These are phyloP conservation scores for Nasonia vitripennis DNA, from an alignment of 1,140 invertebrate genomes.

Conservation along the genomic window DNA sequence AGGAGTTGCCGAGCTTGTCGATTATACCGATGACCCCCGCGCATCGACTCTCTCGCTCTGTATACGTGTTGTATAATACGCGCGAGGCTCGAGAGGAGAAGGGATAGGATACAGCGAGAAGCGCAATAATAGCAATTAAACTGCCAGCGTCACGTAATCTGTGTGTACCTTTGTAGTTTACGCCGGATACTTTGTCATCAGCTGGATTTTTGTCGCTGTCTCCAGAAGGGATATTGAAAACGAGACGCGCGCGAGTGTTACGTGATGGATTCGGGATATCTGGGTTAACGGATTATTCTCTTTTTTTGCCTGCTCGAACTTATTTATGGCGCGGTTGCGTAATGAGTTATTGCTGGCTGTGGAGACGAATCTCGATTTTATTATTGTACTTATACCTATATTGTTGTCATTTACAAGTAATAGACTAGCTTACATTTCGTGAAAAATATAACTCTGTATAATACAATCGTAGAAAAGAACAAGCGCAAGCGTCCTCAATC, in stretches of 20 bases:
- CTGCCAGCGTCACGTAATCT: constrained; percentile 10
- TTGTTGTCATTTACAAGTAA: no score
- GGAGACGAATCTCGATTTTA: not conserved
- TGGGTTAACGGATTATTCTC: not conserved
- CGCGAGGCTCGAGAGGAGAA: not conserved
- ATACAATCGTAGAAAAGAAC: not conserved
- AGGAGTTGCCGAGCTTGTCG: not conserved
- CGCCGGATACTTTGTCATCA: not conserved
- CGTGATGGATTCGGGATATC: not conserved
- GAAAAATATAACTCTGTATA: no score
- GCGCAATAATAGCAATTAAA: constrained; percentile 30
- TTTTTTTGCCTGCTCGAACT: no score
- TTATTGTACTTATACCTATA: no score
- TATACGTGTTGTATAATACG: not conserved
- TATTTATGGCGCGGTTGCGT: not conserved
- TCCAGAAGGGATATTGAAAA: not conserved
- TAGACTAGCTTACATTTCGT: no score
- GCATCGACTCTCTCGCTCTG: not conserved
- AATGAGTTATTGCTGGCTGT: not conserved
- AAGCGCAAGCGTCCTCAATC: not conserved
- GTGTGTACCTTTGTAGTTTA: not conserved
- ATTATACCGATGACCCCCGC: constrained; percentile 10
- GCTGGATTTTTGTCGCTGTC: not conserved
- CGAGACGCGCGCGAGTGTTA: not conserved
- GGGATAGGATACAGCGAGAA: not conserved